Evolutionary conservation across 2,797 vertebrate genomes (phyloP), one percentile per base, ranked within the genome.

Genomic region (Buceros bicornis): DNA sequence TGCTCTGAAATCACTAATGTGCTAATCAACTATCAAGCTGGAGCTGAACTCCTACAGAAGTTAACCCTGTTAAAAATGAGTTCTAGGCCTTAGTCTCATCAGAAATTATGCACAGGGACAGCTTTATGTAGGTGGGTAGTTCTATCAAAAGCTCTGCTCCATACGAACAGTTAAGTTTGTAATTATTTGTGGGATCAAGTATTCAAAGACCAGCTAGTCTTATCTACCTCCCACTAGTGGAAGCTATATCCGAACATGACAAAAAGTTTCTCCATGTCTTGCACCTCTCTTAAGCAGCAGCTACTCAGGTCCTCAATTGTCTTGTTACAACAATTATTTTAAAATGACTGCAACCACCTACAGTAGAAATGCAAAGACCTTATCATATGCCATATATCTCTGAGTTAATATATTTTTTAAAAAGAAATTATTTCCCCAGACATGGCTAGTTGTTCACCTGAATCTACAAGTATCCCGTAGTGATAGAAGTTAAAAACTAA

Each of bases 141-240:
- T 91, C 84, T 56, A 0, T 42, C 56, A 58, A 79, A 88, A 93
- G 33, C 74, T 94, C 53, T 92, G 86, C 67, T 97, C 81, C 54
- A 12, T 53, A 11, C 71, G 65, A 93, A 71, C 61, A 71, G 86
- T 78, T 80, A 61, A 5, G 31, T 94, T 80, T 61, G 70, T 85
- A 76, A 85, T 90, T 87, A 77, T 89, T 90, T 86, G 92, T 89
- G 76, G 54, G 62, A 95, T 94, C 43, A 85, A 93, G 70, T 82
- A 90, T 93, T 96, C 87, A 76, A 43, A 93, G 94, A 96, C 93
- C 91, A 96, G 93, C 88, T 84, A 89, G 94, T 91, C 33, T 69
- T 96, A 96, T 82, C 95, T 97, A 97, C 96, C 97, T 97, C 97
- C 94, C 95, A 69, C 83, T 87, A 81, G 58, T 89, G 88, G 86